Percentiles rank a stretch among this genome's conserved stretches.
These are phyloP conservation scores for Fregetta grallaria DNA, from an alignment of 2,113 vertebrate species.

Conservation along the genomic window DNA sequence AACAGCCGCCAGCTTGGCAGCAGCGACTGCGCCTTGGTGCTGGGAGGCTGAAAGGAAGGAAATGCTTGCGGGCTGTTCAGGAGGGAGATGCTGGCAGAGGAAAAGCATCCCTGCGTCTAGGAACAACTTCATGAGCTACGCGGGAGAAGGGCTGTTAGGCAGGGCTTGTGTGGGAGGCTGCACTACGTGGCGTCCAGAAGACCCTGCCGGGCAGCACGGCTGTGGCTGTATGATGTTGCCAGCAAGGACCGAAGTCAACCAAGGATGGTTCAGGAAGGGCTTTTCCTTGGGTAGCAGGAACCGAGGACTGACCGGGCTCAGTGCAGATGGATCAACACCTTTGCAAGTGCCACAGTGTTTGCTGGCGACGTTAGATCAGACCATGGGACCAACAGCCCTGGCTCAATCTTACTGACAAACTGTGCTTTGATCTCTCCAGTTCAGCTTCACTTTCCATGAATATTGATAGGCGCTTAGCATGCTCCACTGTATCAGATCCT, in stretches of 20 bases:
- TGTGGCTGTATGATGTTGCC: neutral
- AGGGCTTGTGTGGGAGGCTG: neutral
- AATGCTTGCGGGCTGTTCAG: rapidly evolving
- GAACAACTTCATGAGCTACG: rapidly evolving
- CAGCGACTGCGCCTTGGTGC: neutral
- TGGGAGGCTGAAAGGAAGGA: neutral
- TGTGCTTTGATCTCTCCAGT: neutral
- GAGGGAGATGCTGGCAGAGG: neutral
- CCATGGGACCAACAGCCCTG: rapidly evolving
- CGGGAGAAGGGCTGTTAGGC: neutral
- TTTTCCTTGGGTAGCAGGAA: neutral
- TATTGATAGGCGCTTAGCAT: neutral
- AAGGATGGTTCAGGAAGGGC: neutral
- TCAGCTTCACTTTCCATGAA: neutral
- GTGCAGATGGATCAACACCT: neutral
- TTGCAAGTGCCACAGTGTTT: neutral
- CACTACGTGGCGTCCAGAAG: rapidly evolving
- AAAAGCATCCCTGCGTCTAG: neutral
- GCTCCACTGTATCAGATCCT: neutral
- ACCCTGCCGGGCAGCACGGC: rapidly evolving
- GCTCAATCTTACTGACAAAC: neutral
- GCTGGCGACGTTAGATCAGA: neutral
- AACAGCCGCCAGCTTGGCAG: neutral
- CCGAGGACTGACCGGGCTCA: neutral
- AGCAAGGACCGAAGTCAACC: neutral